Percentiles rank a stretch among this genome's conserved stretches.
These are phyloP conservation scores for Pyxicephalus adspersus DNA, from an alignment of 2,113 vertebrate genomes.

Conservation along the genomic window DNA sequence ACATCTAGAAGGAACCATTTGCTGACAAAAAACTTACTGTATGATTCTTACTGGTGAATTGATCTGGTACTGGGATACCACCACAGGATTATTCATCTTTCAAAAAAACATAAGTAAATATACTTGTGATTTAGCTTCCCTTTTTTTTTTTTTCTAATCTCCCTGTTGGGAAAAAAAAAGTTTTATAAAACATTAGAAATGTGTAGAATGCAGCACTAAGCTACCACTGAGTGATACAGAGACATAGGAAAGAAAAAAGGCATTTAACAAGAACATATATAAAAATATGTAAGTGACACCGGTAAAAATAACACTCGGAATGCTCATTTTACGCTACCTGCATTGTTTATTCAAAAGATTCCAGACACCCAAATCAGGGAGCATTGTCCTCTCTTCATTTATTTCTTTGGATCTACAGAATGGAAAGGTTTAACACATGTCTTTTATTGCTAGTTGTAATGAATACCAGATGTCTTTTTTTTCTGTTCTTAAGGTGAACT, in stretches of 20 bases:
- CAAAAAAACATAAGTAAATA: background rate
- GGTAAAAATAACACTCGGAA: background rate
- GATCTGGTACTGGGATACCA: too few species aligned
- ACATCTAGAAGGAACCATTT: too few species aligned
- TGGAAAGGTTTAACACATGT: background rate
- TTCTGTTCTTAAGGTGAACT: background rate
- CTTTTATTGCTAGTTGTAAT: slow-evolving; percentile 1
- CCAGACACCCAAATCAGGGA: background rate
- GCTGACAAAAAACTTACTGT: too few species aligned
- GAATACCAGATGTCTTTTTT: slow-evolving; percentile 11
- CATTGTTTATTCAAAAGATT: background rate
- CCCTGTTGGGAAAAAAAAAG: slow-evolving; percentile 56
- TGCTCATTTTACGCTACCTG: slow-evolving; percentile 1
- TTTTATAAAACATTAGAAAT: slow-evolving; percentile 66
- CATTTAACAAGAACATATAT: background rate
- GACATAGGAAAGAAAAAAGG: slow-evolving; percentile 34
- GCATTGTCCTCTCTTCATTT: background rate
- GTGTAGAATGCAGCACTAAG: slow-evolving; percentile 58
- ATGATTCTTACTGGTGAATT: too few species aligned
- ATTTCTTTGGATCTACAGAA: background rate
- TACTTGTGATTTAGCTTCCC: slow-evolving; percentile 53
- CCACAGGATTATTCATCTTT: too few species aligned
- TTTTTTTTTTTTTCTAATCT: slow-evolving; percentile 6
- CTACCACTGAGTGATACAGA: slow-evolving; percentile 50
- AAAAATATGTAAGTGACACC: background rate